Evolutionary conservation across 2,113 vertebrate species (phyloP).

Genomic region (Archilochus colubris): DNA sequence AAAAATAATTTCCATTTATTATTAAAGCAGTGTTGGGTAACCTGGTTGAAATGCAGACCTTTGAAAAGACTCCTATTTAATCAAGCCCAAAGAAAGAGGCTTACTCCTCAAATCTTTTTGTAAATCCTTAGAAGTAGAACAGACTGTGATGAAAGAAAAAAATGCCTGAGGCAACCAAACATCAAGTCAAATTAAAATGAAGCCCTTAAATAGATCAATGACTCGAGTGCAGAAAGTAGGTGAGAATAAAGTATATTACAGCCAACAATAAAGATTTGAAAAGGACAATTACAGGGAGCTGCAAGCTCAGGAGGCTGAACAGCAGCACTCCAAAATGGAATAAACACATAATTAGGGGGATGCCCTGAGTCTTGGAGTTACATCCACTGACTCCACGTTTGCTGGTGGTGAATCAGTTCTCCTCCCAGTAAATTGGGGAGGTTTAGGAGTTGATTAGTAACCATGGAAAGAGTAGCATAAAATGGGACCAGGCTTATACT

Average conservation of each 20-base stretch:
- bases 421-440: background rate
- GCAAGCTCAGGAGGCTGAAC: background rate
- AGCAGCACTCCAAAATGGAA: background rate
- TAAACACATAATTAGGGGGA: background rate
- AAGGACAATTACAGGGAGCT: background rate
- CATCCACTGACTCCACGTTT: background rate
- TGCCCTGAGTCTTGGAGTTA: background rate
- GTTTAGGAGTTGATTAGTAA: background rate
- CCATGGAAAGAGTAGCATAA: background rate
- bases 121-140: background rate
- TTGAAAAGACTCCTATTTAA: constrained; percentile 19
- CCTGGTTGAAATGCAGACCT: background rate
- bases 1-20: constrained; percentile 17
- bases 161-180: constrained; percentile 24
- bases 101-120: constrained; percentile 30
- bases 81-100: constrained; percentile 10
- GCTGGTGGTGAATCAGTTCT: background rate
- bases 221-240: background rate
- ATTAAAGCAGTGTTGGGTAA: background rate
- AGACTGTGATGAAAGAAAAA: background rate
- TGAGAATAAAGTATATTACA: background rate
- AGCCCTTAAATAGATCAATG: background rate
- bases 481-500: background rate
- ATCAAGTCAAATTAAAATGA: background rate
- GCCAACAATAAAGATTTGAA: background rate